Evolutionary conservation across 2,113 vertebrate species (phyloP).

Genomic region (Echinops telfairi): DNA sequence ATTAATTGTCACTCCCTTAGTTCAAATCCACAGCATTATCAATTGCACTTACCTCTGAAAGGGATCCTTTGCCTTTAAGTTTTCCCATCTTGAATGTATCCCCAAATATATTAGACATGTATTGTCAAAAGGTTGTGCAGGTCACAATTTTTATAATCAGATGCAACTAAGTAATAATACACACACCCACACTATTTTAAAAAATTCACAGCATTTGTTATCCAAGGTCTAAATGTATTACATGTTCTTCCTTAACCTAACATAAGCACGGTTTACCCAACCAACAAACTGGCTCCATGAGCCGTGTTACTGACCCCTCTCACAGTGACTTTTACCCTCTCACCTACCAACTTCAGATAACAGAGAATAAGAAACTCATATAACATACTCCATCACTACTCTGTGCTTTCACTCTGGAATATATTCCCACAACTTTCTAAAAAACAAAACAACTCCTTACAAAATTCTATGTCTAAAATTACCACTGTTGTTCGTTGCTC

Average conservation of each 20-base stretch:
- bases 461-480: neutral
- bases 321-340: neutral
- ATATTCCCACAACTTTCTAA: neutral
- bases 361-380: rapidly evolving
- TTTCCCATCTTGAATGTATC: neutral
- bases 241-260: no score
- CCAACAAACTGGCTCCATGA: no score
- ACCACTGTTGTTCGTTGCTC: neutral
- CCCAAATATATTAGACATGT: neutral
- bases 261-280: neutral
- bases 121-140: neutral
- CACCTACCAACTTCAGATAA: neutral
- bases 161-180: neutral
- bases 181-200: no score
- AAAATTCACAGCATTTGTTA: no score
- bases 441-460: neutral
- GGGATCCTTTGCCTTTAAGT: neutral
- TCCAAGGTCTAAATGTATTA: no score
- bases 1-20: neutral
- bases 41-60: neutral
- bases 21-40: neutral
- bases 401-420: neutral
- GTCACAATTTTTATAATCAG: neutral
- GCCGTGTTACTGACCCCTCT: no score
- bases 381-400: neutral